A percentile compares a stretch with the other conserved stretches of the same genome.
Conservation (phyloP, 2,888 invertebrate species). For the Syrphus vitripennis region DNA sequence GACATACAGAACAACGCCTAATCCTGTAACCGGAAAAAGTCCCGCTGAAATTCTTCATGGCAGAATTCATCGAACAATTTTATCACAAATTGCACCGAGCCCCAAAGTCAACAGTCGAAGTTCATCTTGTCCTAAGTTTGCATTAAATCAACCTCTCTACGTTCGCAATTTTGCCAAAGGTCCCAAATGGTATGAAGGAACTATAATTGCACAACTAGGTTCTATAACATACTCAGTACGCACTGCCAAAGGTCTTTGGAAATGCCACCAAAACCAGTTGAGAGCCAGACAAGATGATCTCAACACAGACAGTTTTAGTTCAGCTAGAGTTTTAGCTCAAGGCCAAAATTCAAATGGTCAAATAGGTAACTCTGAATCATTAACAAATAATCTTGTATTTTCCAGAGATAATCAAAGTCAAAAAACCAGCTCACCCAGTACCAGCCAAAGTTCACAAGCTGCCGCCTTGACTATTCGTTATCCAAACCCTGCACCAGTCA, state of each 20-base stretch:
- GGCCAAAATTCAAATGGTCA: too few species aligned
- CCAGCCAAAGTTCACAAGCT: background rate
- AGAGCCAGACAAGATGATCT: background rate
- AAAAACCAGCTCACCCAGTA: background rate
- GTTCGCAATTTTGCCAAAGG: constrained; percentile 13
- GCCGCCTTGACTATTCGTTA: background rate
- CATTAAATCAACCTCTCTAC: background rate
- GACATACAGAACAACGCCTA: constrained; percentile 45
- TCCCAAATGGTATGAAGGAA: constrained; percentile 9
- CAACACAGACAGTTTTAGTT: background rate
- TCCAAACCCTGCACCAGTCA: background rate
- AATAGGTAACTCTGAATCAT: background rate
- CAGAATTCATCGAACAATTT: constrained; percentile 35
- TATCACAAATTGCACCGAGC: constrained; percentile 19
- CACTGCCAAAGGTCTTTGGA: constrained; percentile 8
- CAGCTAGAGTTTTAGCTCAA: background rate
- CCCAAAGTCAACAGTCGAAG: background rate
- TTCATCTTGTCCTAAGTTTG: background rate
- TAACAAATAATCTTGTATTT: background rate
- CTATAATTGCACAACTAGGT: constrained; percentile 4
- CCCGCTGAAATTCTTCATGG: constrained; percentile 60
- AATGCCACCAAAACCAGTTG: background rate
- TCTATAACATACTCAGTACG: background rate
- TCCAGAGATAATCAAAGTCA: background rate
- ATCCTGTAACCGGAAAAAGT: constrained; percentile 39